Evolutionary conservation across 1,140 invertebrate genomes (phyloP).

Genomic region (Drosophila sp.): DNA sequence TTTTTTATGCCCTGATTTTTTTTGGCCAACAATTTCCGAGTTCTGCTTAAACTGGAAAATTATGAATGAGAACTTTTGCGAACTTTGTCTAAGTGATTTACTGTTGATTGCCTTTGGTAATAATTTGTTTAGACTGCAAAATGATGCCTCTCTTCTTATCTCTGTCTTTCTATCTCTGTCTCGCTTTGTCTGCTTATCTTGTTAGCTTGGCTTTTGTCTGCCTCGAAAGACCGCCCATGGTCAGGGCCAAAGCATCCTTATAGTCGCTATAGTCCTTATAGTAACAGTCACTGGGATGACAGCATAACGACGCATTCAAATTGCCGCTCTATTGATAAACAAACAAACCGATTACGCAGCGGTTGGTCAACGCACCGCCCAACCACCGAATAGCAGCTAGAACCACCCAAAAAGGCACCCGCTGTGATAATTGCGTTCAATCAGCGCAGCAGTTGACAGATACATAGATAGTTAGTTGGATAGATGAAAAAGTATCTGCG

Average conservation of each 20-base stretch:
- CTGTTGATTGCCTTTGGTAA: constrained; percentile 30
- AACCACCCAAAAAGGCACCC: not conserved
- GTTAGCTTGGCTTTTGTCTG: constrained; percentile 31
- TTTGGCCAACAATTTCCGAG: constrained; percentile 28
- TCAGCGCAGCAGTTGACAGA: constrained; percentile 25
- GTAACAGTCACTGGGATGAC: constrained; percentile 39
- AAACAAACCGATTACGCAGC: constrained; percentile 80
- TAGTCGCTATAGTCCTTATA: constrained; percentile 10
- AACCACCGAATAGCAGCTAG: constrained; percentile 11
- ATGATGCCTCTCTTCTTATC: too few relatives aligned
- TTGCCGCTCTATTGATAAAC: constrained; percentile 57
- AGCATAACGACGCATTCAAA: constrained; percentile 76
- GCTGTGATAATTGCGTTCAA: constrained; percentile 44
- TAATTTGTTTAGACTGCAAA: constrained; percentile 18
- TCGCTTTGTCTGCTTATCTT: constrained; percentile 24
- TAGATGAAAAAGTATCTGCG: too few relatives aligned
- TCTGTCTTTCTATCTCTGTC: constrained; percentile 14
- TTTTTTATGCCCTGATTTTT: constrained; percentile 7
- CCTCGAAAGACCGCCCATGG: constrained; percentile 36
- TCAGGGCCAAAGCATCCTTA: constrained; percentile 15
- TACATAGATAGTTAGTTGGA: too few relatives aligned
- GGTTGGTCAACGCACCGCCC: constrained; percentile 39
- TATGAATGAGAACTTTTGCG: not conserved
- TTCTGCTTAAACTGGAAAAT: constrained; percentile 19
- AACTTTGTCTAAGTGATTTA: constrained; percentile 40